Conservation (phyloP, 1,140 invertebrate species). For the Hycleus phaleratus region DNA sequence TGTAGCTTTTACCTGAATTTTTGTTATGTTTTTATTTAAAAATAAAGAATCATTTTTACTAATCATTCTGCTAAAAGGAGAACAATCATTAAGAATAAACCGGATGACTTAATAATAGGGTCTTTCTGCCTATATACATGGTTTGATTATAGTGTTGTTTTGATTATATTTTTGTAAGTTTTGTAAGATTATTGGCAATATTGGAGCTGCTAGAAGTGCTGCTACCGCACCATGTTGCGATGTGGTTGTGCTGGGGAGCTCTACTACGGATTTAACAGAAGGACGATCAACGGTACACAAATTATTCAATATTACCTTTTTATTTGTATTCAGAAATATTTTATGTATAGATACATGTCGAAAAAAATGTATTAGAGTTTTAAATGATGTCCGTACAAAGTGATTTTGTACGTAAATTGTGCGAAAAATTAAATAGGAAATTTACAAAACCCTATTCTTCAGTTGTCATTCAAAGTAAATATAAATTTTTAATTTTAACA, state of each 20-base stretch:
- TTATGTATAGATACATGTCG: too few relatives aligned
- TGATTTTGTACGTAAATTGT: too few relatives aligned
- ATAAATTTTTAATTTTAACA: slow-evolving; percentile 19
- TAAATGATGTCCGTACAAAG: too few relatives aligned
- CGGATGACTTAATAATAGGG: neutral
- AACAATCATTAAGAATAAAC: neutral
- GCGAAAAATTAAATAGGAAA: neutral
- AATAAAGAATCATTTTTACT: neutral
- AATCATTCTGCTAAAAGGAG: slow-evolving; percentile 4
- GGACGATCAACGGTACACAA: slow-evolving; percentile 40
- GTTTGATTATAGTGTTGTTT: slow-evolving; percentile 39
- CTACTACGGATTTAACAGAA: slow-evolving; percentile 25
- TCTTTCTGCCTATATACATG: slow-evolving; percentile 37
- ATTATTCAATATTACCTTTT: slow-evolving; percentile 16
- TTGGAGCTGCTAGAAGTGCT: slow-evolving; percentile 35
- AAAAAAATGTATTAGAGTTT: too few relatives aligned
- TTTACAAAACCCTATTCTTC: slow-evolving; percentile 19
- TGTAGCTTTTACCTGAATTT: neutral
- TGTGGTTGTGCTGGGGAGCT: slow-evolving; percentile 36
- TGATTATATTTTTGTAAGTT: slow-evolving; percentile 43
- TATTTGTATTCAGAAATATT: too few relatives aligned
- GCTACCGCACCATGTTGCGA: slow-evolving; percentile 35
- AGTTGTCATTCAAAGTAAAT: slow-evolving; percentile 25
- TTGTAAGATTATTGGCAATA: slow-evolving; percentile 39
- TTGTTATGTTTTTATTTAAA: neutral